phyloP scores from a whole-genome alignment of 2,888 invertebrate species.

The Cryptosula pallasiana region DNA sequence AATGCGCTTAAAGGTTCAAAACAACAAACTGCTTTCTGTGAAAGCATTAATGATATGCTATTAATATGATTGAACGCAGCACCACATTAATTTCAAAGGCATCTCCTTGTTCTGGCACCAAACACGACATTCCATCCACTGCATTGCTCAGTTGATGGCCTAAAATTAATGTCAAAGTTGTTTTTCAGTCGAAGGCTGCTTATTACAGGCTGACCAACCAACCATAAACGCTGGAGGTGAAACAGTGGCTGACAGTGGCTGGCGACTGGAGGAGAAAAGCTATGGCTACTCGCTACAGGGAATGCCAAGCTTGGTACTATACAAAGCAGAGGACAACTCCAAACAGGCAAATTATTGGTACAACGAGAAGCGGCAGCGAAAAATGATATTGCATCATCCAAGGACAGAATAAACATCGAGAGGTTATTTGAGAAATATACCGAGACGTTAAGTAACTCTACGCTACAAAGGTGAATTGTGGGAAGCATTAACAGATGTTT shows the following conservation, averaged over 20 bases:
- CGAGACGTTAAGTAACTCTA: too few species aligned
- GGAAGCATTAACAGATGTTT: too few species aligned
- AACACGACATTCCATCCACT: neutral
- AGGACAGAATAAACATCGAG: too few species aligned
- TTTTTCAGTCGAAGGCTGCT: conserved; percentile 11
- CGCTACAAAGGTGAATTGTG: too few species aligned
- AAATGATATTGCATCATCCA: too few species aligned
- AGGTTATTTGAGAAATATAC: too few species aligned
- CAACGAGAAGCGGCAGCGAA: too few species aligned
- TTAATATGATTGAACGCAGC: conserved; percentile 16
- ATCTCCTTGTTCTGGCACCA: neutral
- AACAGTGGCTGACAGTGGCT: neutral
- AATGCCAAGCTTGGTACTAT: too few species aligned
- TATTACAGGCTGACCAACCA: conserved; percentile 14
- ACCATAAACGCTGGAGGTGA: neutral
- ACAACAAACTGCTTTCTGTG: conserved; percentile 21
- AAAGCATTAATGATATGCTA: conserved; percentile 20
- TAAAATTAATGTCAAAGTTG: conserved; percentile 20
- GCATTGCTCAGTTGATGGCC: conserved; percentile 11
- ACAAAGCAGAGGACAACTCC: too few species aligned
- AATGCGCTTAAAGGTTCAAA: conserved; percentile 12
- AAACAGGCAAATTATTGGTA: too few species aligned
- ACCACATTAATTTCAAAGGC: conserved; percentile 21
- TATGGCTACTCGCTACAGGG: too few species aligned
- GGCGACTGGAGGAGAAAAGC: too few species aligned